Percentiles rank a stretch among this genome's conserved stretches.
These are phyloP conservation scores for Zaprionus obscuricornis DNA, from an alignment of 2,888 invertebrate species.

Conservation along the genomic window DNA sequence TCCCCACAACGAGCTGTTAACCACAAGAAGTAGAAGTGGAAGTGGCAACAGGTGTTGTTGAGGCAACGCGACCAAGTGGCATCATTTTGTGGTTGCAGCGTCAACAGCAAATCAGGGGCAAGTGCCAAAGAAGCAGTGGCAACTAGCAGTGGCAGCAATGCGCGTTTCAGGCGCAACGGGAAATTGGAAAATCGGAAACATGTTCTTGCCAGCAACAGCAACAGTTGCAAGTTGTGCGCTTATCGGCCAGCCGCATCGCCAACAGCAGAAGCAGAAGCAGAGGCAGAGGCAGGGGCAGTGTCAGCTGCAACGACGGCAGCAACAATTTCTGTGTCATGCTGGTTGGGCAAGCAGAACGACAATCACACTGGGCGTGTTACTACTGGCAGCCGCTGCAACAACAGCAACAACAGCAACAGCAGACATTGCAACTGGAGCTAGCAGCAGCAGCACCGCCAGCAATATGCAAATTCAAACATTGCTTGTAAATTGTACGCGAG, in stretches of 20 bases:
- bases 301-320: too few species aligned
- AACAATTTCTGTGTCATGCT: conserved; percentile 78
- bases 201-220: conserved; percentile 58
- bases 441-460: background rate
- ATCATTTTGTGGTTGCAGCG: conserved; percentile 64
- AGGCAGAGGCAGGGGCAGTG: too few species aligned
- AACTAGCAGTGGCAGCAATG: background rate
- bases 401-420: conserved; percentile 43
- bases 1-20: background rate
- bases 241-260: conserved; percentile 69
- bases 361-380: conserved; percentile 27
- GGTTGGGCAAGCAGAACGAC: conserved; percentile 77
- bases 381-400: conserved; percentile 9
- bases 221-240: conserved; percentile 36
- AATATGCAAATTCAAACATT: conserved; percentile 84
- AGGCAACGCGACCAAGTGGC: conserved; percentile 62
- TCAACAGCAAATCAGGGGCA: background rate
- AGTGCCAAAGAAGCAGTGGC: conserved; percentile 3
- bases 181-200: conserved; percentile 71
- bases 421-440: background rate
- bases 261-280: conserved; percentile 12
- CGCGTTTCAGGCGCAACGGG: conserved; percentile 48
- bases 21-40: background rate
- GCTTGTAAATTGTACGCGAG: conserved; percentile 86
- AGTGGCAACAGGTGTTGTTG: conserved; percentile 42